phyloP scores from a whole-genome alignment of 2,113 vertebrate species.

The Sylvia atricapilla region DNA sequence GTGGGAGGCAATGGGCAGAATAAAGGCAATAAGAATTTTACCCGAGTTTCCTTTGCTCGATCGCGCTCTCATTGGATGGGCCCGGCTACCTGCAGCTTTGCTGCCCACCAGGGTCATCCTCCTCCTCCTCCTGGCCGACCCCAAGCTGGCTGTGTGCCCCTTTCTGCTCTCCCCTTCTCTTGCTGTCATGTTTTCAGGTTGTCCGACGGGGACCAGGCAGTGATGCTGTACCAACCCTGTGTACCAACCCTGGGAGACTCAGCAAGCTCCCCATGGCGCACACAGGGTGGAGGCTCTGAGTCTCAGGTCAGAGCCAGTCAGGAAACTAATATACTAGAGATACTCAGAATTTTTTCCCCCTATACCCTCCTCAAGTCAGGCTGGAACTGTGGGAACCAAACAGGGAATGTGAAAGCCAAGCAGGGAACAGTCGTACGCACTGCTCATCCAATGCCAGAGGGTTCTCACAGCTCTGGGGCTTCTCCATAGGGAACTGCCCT shows the following conservation, averaged over 20 bases:
- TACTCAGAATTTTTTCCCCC: neutral
- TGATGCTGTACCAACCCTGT: neutral
- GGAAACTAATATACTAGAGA: neutral
- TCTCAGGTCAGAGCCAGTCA: neutral
- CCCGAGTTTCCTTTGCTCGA: slow-evolving; percentile 58
- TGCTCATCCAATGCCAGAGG: fast-evolving
- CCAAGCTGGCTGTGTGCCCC: neutral
- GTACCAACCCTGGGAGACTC: neutral
- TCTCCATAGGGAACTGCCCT: fast-evolving
- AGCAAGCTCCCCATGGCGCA: fast-evolving
- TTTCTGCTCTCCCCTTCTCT: neutral
- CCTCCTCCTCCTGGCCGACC: neutral
- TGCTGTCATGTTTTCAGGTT: neutral
- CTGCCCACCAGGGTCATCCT: neutral
- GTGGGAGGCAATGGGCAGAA: slow-evolving; percentile 69
- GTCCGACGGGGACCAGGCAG: neutral
- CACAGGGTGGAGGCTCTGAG: neutral
- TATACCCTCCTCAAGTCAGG: neutral
- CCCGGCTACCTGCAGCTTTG: neutral
- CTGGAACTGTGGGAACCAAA: neutral
- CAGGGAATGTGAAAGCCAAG: neutral
- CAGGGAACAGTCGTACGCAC: fast-evolving
- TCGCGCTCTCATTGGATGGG: neutral
- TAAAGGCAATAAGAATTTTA: slow-evolving; percentile 83
- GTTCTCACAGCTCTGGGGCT: fast-evolving